These are phyloP conservation scores for Aphis craccivora DNA, from an alignment of 1,140 invertebrate species.

Conservation along the genomic window DNA sequence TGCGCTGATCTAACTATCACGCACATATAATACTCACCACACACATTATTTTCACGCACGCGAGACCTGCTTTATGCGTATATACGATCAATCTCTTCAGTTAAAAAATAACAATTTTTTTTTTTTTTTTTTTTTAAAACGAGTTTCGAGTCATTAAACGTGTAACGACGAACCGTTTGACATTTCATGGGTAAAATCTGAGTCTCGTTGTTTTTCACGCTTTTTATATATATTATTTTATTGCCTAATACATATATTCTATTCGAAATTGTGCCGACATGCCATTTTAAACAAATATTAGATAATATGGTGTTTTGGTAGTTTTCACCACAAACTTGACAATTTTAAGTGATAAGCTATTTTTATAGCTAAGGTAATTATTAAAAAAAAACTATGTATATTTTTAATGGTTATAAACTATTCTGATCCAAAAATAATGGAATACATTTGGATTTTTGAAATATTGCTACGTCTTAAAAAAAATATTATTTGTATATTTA, in stretches of 20 bases:
- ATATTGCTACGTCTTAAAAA: not conserved
- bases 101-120: not conserved
- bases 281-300: not conserved
- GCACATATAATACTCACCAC: not conserved
- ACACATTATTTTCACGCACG: not conserved
- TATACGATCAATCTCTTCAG: slow-evolving; percentile 21
- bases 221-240: not conserved
- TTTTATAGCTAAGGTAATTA: not conserved
- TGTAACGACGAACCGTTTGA: slow-evolving; percentile 13
- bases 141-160: slow-evolving; percentile 20
- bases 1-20: not conserved
- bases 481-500: not conserved
- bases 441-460: not conserved
- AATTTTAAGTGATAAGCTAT: not conserved
- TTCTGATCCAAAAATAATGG: not conserved
- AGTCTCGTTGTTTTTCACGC: slow-evolving; percentile 24
- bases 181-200: not conserved
- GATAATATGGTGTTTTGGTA: not conserved
- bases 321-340: not conserved
- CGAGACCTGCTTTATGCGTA: not conserved
- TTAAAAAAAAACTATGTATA: not conserved
- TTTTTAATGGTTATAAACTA: not conserved
- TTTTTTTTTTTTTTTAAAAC: not conserved
- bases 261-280: not conserved
- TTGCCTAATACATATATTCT: not conserved